Evolutionary conservation across 2,888 invertebrate genomes (phyloP).

Genomic region (Lottia gigantea): DNA sequence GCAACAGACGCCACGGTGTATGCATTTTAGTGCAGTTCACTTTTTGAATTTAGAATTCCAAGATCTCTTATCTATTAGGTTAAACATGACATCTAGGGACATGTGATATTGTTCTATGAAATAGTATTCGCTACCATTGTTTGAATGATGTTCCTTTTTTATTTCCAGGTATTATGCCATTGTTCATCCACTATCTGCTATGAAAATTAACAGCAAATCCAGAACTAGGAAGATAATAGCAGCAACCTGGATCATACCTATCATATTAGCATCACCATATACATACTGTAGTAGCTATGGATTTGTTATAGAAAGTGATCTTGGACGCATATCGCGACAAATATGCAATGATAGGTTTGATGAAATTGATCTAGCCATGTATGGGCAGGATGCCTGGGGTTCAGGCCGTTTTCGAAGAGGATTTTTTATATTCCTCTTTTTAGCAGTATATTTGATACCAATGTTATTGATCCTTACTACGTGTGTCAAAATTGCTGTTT

Average conservation of each 20-base stretch:
- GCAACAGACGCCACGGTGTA: too few relatives aligned
- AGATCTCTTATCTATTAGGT: too few relatives aligned
- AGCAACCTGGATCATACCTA: conserved; percentile 65
- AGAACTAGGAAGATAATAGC: conserved; percentile 67
- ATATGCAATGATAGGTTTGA: conserved; percentile 68
- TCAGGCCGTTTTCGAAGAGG: conserved; percentile 52
- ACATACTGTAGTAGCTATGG: conserved; percentile 47
- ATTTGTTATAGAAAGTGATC: conserved; percentile 61
- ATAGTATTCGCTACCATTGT: too few relatives aligned
- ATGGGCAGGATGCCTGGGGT: conserved; percentile 33
- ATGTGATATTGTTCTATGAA: too few relatives aligned
- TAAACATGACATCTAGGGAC: too few relatives aligned
- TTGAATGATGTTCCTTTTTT: conserved; percentile 1
- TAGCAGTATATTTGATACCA: conserved; percentile 67
- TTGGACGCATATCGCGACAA: conserved; percentile 65
- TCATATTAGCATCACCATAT: conserved; percentile 49
- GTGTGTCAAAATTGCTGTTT: conserved; percentile 52
- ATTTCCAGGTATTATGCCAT: conserved; percentile 69
- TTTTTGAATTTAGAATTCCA: too few relatives aligned
- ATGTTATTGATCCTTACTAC: conserved; percentile 64
- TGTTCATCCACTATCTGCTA: conserved; percentile 69
- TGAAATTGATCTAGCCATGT: conserved; percentile 56
- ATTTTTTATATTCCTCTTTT: conserved; percentile 68
- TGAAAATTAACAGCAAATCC: conserved; percentile 63
- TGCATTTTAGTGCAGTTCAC: too few relatives aligned